Conservation (phyloP, 2,888 invertebrate genomes). For the Agrotis puta region DNA sequence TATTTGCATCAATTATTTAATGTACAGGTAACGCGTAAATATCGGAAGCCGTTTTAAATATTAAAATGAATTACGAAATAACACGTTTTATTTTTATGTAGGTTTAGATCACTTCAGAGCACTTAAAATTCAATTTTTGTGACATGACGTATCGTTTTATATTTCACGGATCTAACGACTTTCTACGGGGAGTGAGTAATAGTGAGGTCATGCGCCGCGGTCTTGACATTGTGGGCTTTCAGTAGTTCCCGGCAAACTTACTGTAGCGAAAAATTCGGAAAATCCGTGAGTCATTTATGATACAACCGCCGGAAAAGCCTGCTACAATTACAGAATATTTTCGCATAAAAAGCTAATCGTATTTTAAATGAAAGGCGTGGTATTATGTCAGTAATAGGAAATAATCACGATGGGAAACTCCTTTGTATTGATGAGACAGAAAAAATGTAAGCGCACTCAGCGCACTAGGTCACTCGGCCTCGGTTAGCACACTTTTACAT, state of each 20-base stretch:
- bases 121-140: slow-evolving; percentile 71
- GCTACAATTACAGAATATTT: slow-evolving; percentile 77
- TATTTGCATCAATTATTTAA: slow-evolving; percentile 65
- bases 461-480: slow-evolving; percentile 35
- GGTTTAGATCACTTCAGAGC: slow-evolving; percentile 56
- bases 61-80: slow-evolving; percentile 57
- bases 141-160: slow-evolving; percentile 75
- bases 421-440: slow-evolving; percentile 63
- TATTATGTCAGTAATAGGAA: slow-evolving; percentile 77
- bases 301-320: slow-evolving; percentile 85
- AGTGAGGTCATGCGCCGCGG: slow-evolving; percentile 71
- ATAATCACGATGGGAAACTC: slow-evolving; percentile 76
- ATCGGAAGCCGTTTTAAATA: slow-evolving; percentile 53
- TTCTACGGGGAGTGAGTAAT: slow-evolving; percentile 84
- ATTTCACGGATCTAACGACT: slow-evolving; percentile 77
- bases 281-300: slow-evolving; percentile 86
- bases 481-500: slow-evolving; percentile 38
- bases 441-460: slow-evolving; percentile 26
- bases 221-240: slow-evolving; percentile 83
- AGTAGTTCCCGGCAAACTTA: slow-evolving; percentile 65
- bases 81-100: slow-evolving; percentile 52
- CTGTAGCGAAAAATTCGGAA: slow-evolving; percentile 82
- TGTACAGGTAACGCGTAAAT: slow-evolving; percentile 60
- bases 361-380: slow-evolving; percentile 79
- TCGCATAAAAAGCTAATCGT: slow-evolving; percentile 72